These are phyloP conservation scores for Donacobius atricapilla DNA, from an alignment of 2,113 vertebrate species.

Conservation along the genomic window DNA sequence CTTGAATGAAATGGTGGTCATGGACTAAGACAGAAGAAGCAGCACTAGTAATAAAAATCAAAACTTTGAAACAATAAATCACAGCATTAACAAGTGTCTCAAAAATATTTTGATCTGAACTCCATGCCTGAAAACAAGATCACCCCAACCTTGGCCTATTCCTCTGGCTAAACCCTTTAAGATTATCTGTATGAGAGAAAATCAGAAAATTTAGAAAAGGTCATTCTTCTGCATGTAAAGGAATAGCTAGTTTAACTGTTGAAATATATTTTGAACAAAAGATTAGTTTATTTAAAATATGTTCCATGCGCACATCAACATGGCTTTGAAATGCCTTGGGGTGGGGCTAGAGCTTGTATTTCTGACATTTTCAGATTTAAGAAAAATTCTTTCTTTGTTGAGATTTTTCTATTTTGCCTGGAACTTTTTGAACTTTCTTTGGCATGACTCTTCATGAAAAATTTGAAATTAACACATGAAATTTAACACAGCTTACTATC, in stretches of 20 bases:
- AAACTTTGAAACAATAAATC: neutral
- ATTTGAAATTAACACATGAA: neutral
- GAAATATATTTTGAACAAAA: neutral
- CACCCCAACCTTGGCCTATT: neutral
- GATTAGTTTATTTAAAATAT: neutral
- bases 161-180: neutral
- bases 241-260: neutral
- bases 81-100: neutral
- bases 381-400: neutral
- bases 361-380: neutral
- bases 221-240: neutral
- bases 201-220: neutral
- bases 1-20: neutral
- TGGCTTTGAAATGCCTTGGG: neutral
- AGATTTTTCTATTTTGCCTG: neutral
- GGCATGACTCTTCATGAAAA: neutral
- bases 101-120: neutral
- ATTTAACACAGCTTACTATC: neutral
- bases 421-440: neutral
- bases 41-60: neutral
- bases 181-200: neutral
- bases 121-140: neutral
- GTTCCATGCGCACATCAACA: neutral
- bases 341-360: neutral
- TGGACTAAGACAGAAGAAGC: neutral